Evolutionary conservation across 2,113 vertebrate genomes (phyloP).

Genomic region (Perca fluviatilis): DNA sequence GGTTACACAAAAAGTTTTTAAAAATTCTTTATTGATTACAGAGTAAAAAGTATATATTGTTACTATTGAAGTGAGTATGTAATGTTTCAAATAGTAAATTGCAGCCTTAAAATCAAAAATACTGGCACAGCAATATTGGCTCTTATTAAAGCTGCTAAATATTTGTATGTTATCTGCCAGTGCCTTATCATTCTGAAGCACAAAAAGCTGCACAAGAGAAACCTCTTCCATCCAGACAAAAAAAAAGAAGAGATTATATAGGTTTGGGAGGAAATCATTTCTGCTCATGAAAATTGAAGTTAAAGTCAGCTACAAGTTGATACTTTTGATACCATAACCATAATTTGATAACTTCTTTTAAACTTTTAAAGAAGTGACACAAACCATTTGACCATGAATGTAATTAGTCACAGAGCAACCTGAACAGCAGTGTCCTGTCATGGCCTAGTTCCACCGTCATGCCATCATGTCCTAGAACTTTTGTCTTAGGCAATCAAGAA

Average conservation of each 20-base stretch:
- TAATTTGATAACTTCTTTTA: too few relatives aligned
- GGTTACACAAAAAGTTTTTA: too few relatives aligned
- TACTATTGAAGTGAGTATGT: not conserved
- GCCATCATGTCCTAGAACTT: conserved; percentile 59
- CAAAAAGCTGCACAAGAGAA: not conserved
- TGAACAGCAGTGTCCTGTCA: conserved; percentile 36
- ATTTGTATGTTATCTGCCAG: not conserved
- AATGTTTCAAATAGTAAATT: not conserved
- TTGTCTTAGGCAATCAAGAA: conserved; percentile 49
- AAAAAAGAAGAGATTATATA: not conserved
- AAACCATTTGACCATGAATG: conserved; percentile 7
- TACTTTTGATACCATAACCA: not conserved
- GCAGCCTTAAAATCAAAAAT: not conserved
- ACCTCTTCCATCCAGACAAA: not conserved
- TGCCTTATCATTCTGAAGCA: conserved; percentile 5
- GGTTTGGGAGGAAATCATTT: conserved; percentile 11
- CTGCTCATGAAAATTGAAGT: not conserved
- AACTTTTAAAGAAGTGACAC: not conserved
- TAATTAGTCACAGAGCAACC: conserved; percentile 17
- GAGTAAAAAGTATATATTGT: not conserved
- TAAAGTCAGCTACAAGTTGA: not conserved
- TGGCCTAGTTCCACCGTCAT: conserved; percentile 49
- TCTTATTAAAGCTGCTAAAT: not conserved
- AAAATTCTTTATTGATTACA: not conserved
- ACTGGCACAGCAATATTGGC: not conserved